These are phyloP conservation scores for Pandemis corylana DNA, from an alignment of 2,888 invertebrate species.

Conservation along the genomic window DNA sequence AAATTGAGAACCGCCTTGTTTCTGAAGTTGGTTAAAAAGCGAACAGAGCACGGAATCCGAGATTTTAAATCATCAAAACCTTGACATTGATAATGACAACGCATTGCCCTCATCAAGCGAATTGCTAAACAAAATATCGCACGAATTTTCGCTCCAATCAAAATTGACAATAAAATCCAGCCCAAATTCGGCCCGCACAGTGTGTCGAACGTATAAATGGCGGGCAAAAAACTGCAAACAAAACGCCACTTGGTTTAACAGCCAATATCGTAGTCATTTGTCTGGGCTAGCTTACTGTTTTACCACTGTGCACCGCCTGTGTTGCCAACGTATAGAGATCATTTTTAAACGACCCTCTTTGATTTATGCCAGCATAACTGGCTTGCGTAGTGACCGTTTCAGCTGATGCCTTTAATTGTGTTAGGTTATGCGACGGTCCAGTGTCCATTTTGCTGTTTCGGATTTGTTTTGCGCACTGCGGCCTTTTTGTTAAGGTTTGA, in stretches of 20 bases:
- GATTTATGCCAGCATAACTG: slow-evolving; percentile 61
- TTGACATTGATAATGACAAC: not conserved
- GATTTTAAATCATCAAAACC: not conserved
- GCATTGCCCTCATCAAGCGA: not conserved
- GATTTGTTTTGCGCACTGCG: slow-evolving; percentile 40
- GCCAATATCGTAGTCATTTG: slow-evolving; percentile 74
- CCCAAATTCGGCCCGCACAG: slow-evolving; percentile 43
- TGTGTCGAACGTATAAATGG: slow-evolving; percentile 58
- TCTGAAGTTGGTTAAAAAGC: no score
- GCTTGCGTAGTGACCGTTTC: slow-evolving; percentile 63
- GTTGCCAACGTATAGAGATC: slow-evolving; percentile 15
- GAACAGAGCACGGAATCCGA: not conserved
- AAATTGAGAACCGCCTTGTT: no score
- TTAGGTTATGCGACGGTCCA: slow-evolving; percentile 49
- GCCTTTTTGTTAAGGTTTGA: slow-evolving; percentile 43
- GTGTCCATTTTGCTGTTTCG: slow-evolving; percentile 32
- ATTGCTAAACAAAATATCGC: slow-evolving; percentile 24
- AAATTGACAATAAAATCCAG: slow-evolving; percentile 30
- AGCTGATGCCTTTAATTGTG: slow-evolving; percentile 67
- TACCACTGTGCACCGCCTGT: slow-evolving; percentile 23
- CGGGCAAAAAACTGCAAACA: slow-evolving; percentile 51
- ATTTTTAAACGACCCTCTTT: slow-evolving; percentile 28
- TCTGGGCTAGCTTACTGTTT: slow-evolving; percentile 61
- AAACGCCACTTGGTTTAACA: slow-evolving; percentile 63
- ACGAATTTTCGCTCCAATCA: slow-evolving; percentile 32